A percentile compares a stretch with the other conserved stretches of the same genome.
Conservation (phyloP, 2,797 vertebrate species). For the Argyrosomus regius region DNA sequence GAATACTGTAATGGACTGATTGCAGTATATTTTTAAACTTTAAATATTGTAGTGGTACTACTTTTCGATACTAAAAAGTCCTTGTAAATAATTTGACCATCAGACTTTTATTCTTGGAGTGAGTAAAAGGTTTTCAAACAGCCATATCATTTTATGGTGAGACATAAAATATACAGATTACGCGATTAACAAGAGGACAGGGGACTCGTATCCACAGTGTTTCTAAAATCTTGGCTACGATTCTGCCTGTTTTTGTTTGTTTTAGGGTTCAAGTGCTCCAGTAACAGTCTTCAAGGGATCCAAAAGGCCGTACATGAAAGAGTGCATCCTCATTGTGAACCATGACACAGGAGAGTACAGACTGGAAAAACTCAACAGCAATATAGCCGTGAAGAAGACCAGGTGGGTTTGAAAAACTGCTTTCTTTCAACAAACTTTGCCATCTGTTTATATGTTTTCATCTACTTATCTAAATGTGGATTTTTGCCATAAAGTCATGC, state of each 20-base stretch:
- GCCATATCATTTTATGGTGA: background rate
- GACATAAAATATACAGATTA: too few relatives aligned
- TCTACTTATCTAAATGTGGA: background rate
- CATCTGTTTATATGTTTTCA: background rate
- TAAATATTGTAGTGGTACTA: background rate
- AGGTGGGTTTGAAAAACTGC: slow-evolving; percentile 83
- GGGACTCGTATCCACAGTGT: background rate
- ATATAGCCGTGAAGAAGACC: slow-evolving; percentile 98
- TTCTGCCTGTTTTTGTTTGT: slow-evolving; percentile 6
- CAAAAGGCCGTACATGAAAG: slow-evolving; percentile 97
- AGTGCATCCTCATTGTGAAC: slow-evolving; percentile 98
- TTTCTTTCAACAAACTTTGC: background rate
- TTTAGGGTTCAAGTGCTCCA: slow-evolving; percentile 95
- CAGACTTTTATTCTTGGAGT: background rate
- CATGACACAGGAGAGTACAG: slow-evolving; percentile 98
- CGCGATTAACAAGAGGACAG: background rate
- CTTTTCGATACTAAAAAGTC: background rate
- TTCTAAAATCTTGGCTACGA: background rate
- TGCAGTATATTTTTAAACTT: background rate
- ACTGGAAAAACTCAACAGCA: slow-evolving; percentile 98
- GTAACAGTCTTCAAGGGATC: slow-evolving; percentile 98
- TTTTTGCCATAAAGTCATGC: background rate
- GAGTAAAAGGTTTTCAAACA: background rate
- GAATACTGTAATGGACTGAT: background rate
- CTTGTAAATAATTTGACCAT: background rate